phyloP scores from a whole-genome alignment of 2,888 invertebrate genomes.

The Agrilus mali region DNA sequence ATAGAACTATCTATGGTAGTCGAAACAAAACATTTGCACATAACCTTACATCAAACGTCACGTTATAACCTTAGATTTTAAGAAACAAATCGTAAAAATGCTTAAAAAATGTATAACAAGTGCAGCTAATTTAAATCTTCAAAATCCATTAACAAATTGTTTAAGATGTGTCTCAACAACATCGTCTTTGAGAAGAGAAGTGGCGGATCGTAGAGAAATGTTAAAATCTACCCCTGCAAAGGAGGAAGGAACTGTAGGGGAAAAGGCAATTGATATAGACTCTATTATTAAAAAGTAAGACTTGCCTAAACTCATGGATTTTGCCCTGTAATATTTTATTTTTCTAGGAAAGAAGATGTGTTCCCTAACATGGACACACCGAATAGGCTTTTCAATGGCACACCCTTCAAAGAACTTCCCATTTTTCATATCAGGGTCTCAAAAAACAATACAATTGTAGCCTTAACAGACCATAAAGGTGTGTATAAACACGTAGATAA shows the following conservation, averaged over 20 bases:
- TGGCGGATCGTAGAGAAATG: slow-evolving; percentile 41
- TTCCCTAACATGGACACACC: slow-evolving; percentile 68
- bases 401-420: slow-evolving; percentile 67
- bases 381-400: slow-evolving; percentile 58
- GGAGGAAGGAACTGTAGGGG: slow-evolving; percentile 72
- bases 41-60: too few relatives aligned
- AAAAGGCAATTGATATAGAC: slow-evolving; percentile 59
- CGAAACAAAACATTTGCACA: too few relatives aligned
- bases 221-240: slow-evolving; percentile 37
- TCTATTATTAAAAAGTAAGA: slow-evolving; percentile 46
- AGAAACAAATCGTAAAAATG: too few relatives aligned
- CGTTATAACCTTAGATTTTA: too few relatives aligned
- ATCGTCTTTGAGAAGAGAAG: slow-evolving; percentile 24
- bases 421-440: slow-evolving; percentile 71
- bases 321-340: slow-evolving; percentile 4
- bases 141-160: too few relatives aligned
- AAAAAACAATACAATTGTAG: slow-evolving; percentile 80
- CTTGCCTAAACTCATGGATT: slow-evolving; percentile 15
- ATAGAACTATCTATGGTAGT: too few relatives aligned
- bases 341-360: slow-evolving; percentile 49
- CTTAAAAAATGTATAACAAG: too few relatives aligned
- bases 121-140: too few relatives aligned
- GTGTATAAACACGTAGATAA: slow-evolving; percentile 7
- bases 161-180: too few relatives aligned
- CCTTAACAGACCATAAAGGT: slow-evolving; percentile 59